A percentile compares a stretch with the other conserved stretches of the same genome.
These are phyloP conservation scores for Aphelenchoides fujianensis DNA, from an alignment of 1,140 invertebrate species.

Conservation along the genomic window DNA sequence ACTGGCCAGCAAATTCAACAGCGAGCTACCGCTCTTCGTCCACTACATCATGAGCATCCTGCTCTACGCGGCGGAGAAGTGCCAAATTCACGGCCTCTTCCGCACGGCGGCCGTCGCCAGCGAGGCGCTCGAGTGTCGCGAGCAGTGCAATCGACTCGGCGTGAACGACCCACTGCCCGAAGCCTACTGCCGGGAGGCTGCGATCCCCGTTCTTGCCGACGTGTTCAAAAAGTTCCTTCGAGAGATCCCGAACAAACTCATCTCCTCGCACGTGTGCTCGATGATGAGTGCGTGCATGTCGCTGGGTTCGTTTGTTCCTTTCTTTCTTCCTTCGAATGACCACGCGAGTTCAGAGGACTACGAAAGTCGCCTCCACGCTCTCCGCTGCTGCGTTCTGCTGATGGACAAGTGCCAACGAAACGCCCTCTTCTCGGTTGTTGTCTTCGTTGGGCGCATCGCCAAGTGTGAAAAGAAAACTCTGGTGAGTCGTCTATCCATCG, in stretches of 20 bases:
- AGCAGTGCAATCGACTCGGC: neutral
- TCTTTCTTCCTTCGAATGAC: too few relatives aligned
- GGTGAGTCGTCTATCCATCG: too few relatives aligned
- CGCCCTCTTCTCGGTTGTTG: neutral
- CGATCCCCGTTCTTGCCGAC: neutral
- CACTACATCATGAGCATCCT: neutral
- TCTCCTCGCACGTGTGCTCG: neutral
- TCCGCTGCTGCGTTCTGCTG: constrained; percentile 7
- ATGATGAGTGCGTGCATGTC: neutral
- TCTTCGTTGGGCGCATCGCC: too few relatives aligned
- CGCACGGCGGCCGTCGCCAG: neutral
- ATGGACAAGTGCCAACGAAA: constrained; percentile 2
- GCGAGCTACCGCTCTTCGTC: neutral
- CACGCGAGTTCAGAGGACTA: neutral
- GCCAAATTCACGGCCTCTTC: neutral
- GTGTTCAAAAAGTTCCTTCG: neutral
- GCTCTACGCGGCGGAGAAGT: neutral
- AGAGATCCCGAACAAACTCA: neutral
- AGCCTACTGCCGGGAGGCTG: neutral
- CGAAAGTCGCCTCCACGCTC: neutral
- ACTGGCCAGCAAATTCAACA: neutral
- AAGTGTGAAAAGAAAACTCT: too few relatives aligned
- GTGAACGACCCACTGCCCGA: neutral
- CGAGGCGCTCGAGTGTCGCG: neutral
- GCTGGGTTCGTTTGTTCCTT: neutral